Base-by-base conservation (phyloP, 2,113 vertebrate species). In the Clarias batrachus region DNA sequence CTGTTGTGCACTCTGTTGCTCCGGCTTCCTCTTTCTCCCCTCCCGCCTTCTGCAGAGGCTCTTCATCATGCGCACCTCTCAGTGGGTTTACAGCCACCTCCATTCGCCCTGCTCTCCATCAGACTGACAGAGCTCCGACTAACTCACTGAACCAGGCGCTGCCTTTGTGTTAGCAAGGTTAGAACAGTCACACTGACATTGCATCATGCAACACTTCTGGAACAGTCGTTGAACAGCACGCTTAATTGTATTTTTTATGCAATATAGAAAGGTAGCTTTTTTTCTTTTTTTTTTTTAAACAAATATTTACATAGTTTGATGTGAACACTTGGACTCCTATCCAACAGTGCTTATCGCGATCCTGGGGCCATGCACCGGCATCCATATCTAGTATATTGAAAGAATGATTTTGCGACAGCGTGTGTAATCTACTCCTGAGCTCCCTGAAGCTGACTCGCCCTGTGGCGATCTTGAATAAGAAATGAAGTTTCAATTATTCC, bases 11-110 rank as follows among this genome's bases (percentile, higher is more conserved):
- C 78, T 59, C 84, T 76, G 77, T 88, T 80, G 79, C 78, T 85
- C 71, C 13, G 25, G 16, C 81, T 88, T 52, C 85, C 59, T n/a
- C 79, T 21, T 59, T 54, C 78, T 57, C 57, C 16, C 41, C 63
- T 19, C 65, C 57, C 79, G 59, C 27, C 27, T 54, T 65, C 76
- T 85, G 83, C 82, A 77, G 82, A 80, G 63, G 87, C 85, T 87
- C 87, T 89, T 89, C 86, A 90, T 89, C 87, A 90, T 70, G 73
- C 56, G 54, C 81, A 85, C 82, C 59, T 62, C 83, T 88, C 86
- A 60, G 84, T 85, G 65, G 82, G 70, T 84, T 87, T 86, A 88
- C 70, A 89, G 80, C 85, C 82, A 89, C 85, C 82, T 87, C 88
- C 80, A 76, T 81, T 62, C 84, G 37, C 73, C 84, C 85, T 48